phyloP scores from a whole-genome alignment of 2,113 vertebrate species.

The Apistogramma diplotaenia region DNA sequence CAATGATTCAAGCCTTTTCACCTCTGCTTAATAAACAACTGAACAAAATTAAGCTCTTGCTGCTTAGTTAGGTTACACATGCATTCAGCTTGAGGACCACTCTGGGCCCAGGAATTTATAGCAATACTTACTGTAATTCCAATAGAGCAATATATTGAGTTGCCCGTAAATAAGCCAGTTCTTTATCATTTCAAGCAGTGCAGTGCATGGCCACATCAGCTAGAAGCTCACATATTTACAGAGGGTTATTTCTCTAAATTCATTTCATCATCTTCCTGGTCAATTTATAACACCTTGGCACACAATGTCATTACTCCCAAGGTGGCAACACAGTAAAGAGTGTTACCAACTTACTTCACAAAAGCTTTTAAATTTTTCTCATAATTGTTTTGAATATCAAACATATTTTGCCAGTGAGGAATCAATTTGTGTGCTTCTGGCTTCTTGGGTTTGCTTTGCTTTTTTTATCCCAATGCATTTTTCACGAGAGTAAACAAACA shows the following conservation, averaged over 20 bases:
- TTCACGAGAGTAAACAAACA: background rate
- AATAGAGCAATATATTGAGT: background rate
- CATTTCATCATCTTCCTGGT: background rate
- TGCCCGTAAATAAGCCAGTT: background rate
- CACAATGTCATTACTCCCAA: background rate
- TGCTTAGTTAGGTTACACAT: background rate
- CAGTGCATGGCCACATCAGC: background rate
- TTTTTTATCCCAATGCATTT: background rate
- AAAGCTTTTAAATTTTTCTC: background rate
- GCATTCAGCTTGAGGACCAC: background rate
- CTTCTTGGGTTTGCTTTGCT: background rate
- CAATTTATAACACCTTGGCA: background rate
- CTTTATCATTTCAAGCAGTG: background rate
- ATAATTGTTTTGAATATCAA: background rate
- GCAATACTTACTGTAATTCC: fast-evolving
- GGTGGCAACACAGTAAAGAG: background rate
- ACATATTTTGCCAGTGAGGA: background rate
- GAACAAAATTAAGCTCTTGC: background rate
- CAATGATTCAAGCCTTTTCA: background rate
- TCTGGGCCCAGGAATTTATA: background rate
- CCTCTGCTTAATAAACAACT: background rate
- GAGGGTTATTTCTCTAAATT: background rate
- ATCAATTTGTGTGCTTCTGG: background rate
- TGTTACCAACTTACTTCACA: background rate
- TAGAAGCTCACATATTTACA: background rate